phyloP scores from a whole-genome alignment of 2,797 vertebrate genomes.

The Neosalanx taihuensis region DNA sequence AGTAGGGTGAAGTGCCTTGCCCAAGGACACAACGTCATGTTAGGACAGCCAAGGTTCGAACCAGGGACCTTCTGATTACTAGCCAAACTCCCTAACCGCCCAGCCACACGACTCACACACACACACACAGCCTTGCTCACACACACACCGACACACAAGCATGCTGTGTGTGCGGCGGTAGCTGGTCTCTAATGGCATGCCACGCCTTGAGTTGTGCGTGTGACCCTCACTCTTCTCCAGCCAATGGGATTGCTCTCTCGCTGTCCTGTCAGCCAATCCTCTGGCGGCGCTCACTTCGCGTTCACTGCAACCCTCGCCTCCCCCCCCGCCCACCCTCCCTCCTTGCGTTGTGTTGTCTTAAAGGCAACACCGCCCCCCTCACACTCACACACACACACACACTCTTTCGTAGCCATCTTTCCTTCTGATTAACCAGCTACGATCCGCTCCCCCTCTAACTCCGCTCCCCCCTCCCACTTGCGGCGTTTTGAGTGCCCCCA shows the following conservation, averaged over 20 bases:
- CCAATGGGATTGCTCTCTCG: slow-evolving; percentile 56
- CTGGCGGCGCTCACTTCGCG: slow-evolving; percentile 46
- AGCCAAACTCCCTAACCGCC: neutral
- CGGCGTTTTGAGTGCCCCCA: slow-evolving; percentile 48
- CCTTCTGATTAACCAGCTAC: slow-evolving; percentile 65
- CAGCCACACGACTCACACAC: slow-evolving; percentile 16
- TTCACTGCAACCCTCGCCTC: slow-evolving; percentile 35
- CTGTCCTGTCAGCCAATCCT: slow-evolving; percentile 35
- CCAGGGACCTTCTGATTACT: too few species aligned
- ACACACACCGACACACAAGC: slow-evolving; percentile 41
- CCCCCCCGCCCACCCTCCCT: slow-evolving; percentile 6
- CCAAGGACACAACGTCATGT: too few species aligned
- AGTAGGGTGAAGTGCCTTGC: too few species aligned
- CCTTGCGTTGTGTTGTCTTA: slow-evolving; percentile 29
- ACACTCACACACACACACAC: slow-evolving; percentile 30
- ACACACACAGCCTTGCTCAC: slow-evolving; percentile 9
- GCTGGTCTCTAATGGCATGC: slow-evolving; percentile 70
- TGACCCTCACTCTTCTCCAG: slow-evolving; percentile 47
- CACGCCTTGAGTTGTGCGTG: slow-evolving; percentile 57
- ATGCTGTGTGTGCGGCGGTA: slow-evolving; percentile 56
- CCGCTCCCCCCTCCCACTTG: slow-evolving; percentile 44
- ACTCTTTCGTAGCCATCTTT: slow-evolving; percentile 30
- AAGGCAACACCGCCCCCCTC: slow-evolving; percentile 38
- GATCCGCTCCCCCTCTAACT: slow-evolving; percentile 59
- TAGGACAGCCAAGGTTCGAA: too few species aligned